Evolutionary conservation across 1,140 invertebrate species (phyloP).

Genomic region (Diachasma alloeum): DNA sequence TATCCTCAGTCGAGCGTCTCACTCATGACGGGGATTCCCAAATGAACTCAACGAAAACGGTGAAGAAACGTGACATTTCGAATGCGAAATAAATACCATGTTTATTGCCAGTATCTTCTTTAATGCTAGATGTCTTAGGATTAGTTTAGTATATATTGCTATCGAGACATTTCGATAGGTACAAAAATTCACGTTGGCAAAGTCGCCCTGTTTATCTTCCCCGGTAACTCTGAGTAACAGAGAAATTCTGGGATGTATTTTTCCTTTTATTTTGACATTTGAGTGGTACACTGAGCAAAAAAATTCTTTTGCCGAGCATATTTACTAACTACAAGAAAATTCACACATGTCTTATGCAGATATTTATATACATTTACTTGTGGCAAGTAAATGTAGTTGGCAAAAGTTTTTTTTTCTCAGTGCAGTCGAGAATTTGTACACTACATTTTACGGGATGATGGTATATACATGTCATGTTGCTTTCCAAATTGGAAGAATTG

Average conservation of each 20-base stretch:
- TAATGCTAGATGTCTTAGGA: not conserved
- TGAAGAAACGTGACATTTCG: not conserved
- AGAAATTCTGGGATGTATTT: not conserved
- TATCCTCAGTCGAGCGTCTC: not conserved
- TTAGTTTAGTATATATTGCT: conserved; percentile 6
- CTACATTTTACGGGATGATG: not conserved
- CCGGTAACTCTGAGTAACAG: not conserved
- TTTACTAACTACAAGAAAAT: too few relatives aligned
- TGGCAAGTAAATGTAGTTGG: too few relatives aligned
- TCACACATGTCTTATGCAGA: too few relatives aligned
- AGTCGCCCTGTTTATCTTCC: not conserved
- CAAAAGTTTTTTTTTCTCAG: too few relatives aligned
- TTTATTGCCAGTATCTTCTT: conserved; percentile 1
- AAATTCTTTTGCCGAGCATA: too few relatives aligned
- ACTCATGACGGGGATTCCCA: not conserved
- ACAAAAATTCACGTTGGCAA: conserved; percentile 17
- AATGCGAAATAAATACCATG: conserved; percentile 6
- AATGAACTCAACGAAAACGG: not conserved
- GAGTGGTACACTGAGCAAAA: too few relatives aligned
- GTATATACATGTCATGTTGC: conserved; percentile 17
- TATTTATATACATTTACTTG: too few relatives aligned
- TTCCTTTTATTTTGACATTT: not conserved
- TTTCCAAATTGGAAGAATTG: conserved; percentile 27
- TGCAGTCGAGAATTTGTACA: conserved; percentile 3
- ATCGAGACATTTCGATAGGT: conserved; percentile 14